phyloP scores from a whole-genome alignment of 1,140 invertebrate genomes.

The Drosophila sp. region DNA sequence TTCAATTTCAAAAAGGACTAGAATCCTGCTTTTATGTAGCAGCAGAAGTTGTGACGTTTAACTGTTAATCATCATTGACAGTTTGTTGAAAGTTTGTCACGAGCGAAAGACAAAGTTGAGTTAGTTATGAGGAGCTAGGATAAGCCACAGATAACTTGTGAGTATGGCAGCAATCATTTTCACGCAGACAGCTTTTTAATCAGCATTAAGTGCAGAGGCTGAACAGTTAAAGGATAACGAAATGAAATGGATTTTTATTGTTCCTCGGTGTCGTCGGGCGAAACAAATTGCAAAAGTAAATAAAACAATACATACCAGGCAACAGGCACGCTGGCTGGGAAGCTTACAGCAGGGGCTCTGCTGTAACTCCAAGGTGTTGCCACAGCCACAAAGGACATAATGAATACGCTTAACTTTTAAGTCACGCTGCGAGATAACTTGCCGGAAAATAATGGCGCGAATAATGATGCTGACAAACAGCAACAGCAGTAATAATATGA shows the following conservation, averaged over 20 bases:
- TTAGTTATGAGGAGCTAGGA: constrained; percentile 47
- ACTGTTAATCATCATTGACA: constrained; percentile 71
- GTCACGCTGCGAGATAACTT: constrained; percentile 76
- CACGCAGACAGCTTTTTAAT: constrained; percentile 55
- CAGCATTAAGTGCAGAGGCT: constrained; percentile 62
- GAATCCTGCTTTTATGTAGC: constrained; percentile 6
- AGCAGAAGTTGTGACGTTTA: constrained; percentile 12
- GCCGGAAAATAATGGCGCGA: constrained; percentile 71
- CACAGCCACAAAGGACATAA: constrained; percentile 72
- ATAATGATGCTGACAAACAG: constrained; percentile 73
- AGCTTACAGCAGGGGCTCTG: constrained; percentile 24
- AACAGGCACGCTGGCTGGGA: constrained; percentile 9
- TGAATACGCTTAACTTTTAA: constrained; percentile 81
- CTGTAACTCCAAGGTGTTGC: constrained; percentile 41
- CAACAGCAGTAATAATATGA: constrained; percentile 27
- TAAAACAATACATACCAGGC: constrained; percentile 72
- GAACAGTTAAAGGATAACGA: constrained; percentile 40
- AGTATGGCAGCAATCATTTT: constrained; percentile 30
- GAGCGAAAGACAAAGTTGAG: constrained; percentile 31
- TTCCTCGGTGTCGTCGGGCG: constrained; percentile 41
- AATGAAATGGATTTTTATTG: constrained; percentile 75
- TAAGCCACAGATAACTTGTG: constrained; percentile 27
- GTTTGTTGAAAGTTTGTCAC: constrained; percentile 68
- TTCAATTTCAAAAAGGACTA: constrained; percentile 9
- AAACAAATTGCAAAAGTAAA: constrained; percentile 78